Conservation (phyloP, 92 coral and sea anemone species). For the Zoanthus gigantus region DNA sequence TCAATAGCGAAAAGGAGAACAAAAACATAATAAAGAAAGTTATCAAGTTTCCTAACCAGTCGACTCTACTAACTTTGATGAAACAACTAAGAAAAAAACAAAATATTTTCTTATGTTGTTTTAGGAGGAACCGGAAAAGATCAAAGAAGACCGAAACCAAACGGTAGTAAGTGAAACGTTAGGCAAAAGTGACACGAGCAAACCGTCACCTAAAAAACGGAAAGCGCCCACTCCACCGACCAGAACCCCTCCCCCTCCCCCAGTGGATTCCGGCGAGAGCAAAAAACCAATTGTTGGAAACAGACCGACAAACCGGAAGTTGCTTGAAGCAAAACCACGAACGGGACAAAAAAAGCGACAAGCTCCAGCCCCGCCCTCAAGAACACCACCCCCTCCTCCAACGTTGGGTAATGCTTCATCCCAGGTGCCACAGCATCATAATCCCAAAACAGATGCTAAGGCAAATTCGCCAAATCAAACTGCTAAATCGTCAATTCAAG, state of each 20-base stretch:
- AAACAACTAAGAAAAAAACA: no score
- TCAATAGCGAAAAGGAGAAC: no score
- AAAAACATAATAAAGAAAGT: no score
- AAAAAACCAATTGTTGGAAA: constrained; percentile 19
- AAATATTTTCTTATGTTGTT: no score
- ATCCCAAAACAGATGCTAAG: not conserved
- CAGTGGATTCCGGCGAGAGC: constrained; percentile 14
- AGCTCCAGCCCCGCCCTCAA: constrained; percentile 42
- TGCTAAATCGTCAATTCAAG: constrained; percentile 48
- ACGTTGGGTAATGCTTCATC: not conserved
- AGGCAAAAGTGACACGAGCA: not conserved
- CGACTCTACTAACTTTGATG: no score
- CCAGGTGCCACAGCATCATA: not conserved
- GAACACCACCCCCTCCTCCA: constrained; percentile 46
- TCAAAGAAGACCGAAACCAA: constrained; percentile 2
- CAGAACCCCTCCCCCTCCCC: constrained; percentile 44
- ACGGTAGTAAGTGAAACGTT: not conserved
- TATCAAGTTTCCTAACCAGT: no score
- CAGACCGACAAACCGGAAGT: constrained; percentile 31
- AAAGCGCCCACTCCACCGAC: constrained; percentile 33
- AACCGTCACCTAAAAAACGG: constrained; percentile 36
- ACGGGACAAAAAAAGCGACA: constrained; percentile 40
- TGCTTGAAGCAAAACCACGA: constrained; percentile 42
- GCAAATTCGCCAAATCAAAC: constrained; percentile 5
- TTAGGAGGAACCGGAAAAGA: constrained; percentile 8